A percentile compares a stretch with the other conserved stretches of the same genome.
Evolutionary conservation across 2,888 invertebrate species (phyloP).

Genomic region (Acanthosoma haemorrhoidale): DNA sequence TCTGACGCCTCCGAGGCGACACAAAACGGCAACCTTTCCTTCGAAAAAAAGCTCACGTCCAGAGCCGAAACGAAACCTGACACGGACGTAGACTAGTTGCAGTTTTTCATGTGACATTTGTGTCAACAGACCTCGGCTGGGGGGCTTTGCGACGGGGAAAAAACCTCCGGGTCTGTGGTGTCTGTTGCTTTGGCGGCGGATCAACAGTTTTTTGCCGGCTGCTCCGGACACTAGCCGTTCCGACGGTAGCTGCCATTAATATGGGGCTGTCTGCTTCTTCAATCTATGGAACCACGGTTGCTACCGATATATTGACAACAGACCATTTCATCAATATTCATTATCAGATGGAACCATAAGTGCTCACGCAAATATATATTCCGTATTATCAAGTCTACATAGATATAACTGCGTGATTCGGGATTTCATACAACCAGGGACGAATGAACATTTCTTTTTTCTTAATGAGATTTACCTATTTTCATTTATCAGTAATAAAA

Average conservation of each 20-base stretch:
- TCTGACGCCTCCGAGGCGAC: background rate
- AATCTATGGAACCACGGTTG: too few relatives aligned
- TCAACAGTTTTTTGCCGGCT: conserved; percentile 10
- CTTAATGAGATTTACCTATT: too few relatives aligned
- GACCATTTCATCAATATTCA: too few relatives aligned
- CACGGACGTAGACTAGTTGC: conserved; percentile 2
- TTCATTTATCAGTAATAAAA: too few relatives aligned
- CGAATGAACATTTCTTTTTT: too few relatives aligned
- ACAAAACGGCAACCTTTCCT: background rate
- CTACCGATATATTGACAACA: too few relatives aligned
- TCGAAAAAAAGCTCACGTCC: background rate
- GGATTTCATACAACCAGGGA: too few relatives aligned
- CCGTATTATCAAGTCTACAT: too few relatives aligned
- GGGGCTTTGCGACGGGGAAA: background rate
- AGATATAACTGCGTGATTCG: too few relatives aligned
- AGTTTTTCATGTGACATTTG: conserved; percentile 8
- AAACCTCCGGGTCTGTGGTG: background rate
- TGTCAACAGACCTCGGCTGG: conserved; percentile 14
- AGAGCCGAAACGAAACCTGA: conserved; percentile 14
- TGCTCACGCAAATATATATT: too few relatives aligned
- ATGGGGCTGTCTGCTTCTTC: too few relatives aligned
- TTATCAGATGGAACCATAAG: too few relatives aligned
- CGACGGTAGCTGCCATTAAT: background rate
- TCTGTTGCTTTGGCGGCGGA: conserved; percentile 11
- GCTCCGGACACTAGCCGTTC: background rate